Evolutionary conservation across 23 tunicate genomes (phyloP), one percentile per base, ranked within the genome.

Genomic region (Halocynthia aurantium): DNA sequence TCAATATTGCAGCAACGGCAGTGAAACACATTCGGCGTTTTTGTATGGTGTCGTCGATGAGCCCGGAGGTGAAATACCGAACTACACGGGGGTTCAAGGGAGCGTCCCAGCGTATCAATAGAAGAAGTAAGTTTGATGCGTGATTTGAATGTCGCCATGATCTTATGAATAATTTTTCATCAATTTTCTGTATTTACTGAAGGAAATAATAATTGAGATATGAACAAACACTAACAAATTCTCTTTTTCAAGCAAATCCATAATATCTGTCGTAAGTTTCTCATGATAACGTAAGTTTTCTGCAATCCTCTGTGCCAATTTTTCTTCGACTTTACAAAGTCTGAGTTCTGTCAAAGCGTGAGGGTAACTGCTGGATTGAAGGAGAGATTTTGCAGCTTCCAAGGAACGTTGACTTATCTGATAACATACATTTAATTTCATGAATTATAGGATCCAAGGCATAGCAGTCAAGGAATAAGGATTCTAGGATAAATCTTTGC

Each of bases 1-100:
- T 86, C 80, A 86, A 21, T 52, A 92, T 78, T 6, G 84, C 73
- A 10, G 87, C 81, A 17, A 92, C 61, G 49, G 93, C 75, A 7
- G 80, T 77, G 31, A 82, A 52, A 61, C 88, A 86, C 12, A 82
- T 64, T 22, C 57, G 54, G 5, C 98, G 82, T 7, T 82, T 51
- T 40, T 78, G 69, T 0, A 92, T 20, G 7, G 85, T 51, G 50
- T 92, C 98, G 62, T 92, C 93, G 20, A 81, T 51, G 31, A 92
- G 80, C 0, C 62, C 55, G 0, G 78, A 10, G 8, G 70, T 57
- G 69, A 86, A 83, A 31, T 78, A 44, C 17, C 78, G 55, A 0
- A 63, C 56, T 17, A 74, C 78, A 10, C 78, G 50, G n/a, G 58
- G 62, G 62, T 52, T 20, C 7, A 74, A 55, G 22, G 78, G 66